A percentile compares a stretch with the other conserved stretches of the same genome.
Conservation (phyloP, 2,888 invertebrate species). For the Busseola fusca region DNA sequence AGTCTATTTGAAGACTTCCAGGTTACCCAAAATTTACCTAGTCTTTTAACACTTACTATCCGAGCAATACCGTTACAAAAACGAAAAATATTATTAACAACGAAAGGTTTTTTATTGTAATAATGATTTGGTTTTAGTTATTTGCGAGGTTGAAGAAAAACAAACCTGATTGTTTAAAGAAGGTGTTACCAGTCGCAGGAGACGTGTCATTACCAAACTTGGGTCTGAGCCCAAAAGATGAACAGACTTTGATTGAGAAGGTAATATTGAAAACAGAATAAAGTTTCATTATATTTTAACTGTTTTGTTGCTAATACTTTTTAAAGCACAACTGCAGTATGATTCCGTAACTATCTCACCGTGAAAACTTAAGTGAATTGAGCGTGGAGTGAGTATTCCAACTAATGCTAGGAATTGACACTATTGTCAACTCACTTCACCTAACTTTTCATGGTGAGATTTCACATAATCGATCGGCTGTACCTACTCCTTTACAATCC, state of each 20-base stretch:
- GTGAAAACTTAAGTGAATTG: too few relatives aligned
- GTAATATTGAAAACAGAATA: constrained; percentile 38
- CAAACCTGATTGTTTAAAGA: constrained; percentile 90
- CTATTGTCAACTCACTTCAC: too few relatives aligned
- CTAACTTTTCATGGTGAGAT: too few relatives aligned
- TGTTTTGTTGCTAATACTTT: background rate
- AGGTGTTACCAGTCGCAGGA: constrained; percentile 92
- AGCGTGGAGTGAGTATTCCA: too few relatives aligned
- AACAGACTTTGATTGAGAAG: constrained; percentile 60
- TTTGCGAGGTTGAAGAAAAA: constrained; percentile 91
- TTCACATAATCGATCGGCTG: too few relatives aligned
- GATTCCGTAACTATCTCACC: too few relatives aligned
- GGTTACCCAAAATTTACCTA: background rate
- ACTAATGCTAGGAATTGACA: too few relatives aligned
- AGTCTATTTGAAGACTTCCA: too few relatives aligned
- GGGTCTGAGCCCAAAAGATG: constrained; percentile 91
- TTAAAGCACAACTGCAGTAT: background rate
- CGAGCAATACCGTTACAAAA: background rate
- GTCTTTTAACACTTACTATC: background rate
- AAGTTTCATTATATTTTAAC: background rate
- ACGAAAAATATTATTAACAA: background rate
- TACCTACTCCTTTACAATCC: background rate
- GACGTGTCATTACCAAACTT: constrained; percentile 93
- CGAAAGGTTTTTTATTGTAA: background rate
- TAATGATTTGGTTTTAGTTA: constrained; percentile 88